phyloP scores from a whole-genome alignment of 2,797 vertebrate genomes.

The Anniella stebbinsi region DNA sequence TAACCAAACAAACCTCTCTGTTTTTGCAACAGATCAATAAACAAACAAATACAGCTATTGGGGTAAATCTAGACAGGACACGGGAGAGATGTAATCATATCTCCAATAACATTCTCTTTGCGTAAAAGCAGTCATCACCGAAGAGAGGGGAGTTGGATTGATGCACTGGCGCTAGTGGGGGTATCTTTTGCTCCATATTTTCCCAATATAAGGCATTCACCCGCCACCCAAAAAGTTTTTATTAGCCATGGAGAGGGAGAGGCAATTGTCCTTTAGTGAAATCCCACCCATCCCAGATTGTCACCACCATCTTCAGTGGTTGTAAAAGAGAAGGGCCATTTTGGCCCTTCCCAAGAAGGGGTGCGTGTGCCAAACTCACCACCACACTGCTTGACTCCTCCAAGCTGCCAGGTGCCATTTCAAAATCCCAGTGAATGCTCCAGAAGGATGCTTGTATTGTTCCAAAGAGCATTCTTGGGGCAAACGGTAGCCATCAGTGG shows the following conservation, averaged over 20 bases:
- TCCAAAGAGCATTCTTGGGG: background rate
- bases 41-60: slow-evolving; percentile 17
- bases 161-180: background rate
- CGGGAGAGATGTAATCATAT: background rate
- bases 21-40: slow-evolving; percentile 48
- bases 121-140: background rate
- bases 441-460: background rate
- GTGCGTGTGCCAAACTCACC: background rate
- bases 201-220: background rate
- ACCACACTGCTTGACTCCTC: background rate
- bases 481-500: background rate
- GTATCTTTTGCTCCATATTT: background rate
- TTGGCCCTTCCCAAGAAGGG: background rate
- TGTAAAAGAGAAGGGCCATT: background rate
- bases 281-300: background rate
- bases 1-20: slow-evolving; percentile 48
- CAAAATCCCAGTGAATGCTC: background rate
- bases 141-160: background rate
- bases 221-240: background rate
- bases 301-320: background rate
- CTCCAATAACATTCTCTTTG: background rate
- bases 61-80: background rate
- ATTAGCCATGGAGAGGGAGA: background rate
- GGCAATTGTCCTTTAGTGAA: background rate
- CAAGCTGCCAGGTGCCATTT: background rate